Base-by-base conservation (phyloP, 2,113 vertebrate genomes). In the Ginglymostoma cirratum region DNA sequence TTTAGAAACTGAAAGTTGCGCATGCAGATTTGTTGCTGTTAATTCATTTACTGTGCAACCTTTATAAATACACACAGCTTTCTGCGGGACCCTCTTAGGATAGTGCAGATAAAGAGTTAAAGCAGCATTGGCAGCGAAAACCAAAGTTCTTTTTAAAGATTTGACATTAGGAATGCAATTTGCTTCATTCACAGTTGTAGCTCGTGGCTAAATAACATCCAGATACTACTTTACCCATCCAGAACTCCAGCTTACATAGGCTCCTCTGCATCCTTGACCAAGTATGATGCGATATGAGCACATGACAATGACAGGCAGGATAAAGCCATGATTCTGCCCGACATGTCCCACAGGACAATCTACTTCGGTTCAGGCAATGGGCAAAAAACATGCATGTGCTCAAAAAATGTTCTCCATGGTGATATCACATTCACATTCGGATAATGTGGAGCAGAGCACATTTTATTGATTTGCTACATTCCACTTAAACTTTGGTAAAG, bases 191-290 rank as follows among this genome's bases (percentile, higher is more conserved):
- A 24, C 38, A 38, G 12, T 38, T 23, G 34, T 93, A 93, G 61
- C 61, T 93, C 0, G 89, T 65, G 65, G 89, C 61, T 66, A 93
- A 66, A 93, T 93, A 93, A 66, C 89, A 45, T 93, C 61, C 61
- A 93, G 89, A 67, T 93, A 61, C 61, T 93, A 61, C 5, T 93
- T 65, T 93, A n/a, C 34, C 66, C 89, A 93, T 66, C 61, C 89
- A 65, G 34, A 66, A n/a, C 15, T 34, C 34, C 61, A 38, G 61
- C n/a, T 83, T 3, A 17, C 80, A 42, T 42, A 19, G 80, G 38
- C 80, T 83, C 15, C 38, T 67, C 38, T 7, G 34, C 61, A 66
- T 66, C 89, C 89, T 93, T 93, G 61, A 27, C 89, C 61, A 93
- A 38, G 89, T 93, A 93, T 83, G 80, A 42, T 83, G 21, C 17